A percentile compares a stretch with the other conserved stretches of the same genome.
Evolutionary conservation across 2,888 invertebrate species (phyloP).

Genomic region (Rotaria sp.): DNA sequence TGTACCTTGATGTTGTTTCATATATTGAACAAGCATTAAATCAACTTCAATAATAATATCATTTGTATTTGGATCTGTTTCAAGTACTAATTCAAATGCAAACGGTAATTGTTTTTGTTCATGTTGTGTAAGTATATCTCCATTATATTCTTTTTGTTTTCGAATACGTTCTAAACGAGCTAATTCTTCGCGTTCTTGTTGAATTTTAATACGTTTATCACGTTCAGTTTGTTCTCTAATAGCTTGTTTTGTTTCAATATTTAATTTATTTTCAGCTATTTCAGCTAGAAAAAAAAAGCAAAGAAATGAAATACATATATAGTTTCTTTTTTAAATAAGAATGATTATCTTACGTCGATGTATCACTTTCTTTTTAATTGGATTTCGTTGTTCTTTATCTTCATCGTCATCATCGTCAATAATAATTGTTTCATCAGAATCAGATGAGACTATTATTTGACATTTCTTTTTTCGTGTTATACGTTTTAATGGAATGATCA

Average conservation of each 20-base stretch:
- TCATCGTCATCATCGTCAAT: not conserved
- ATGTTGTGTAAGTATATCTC: not conserved
- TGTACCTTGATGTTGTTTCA: constrained; percentile 37
- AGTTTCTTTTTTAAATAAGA: not conserved
- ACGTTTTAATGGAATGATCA: not conserved
- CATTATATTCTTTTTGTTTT: constrained; percentile 1
- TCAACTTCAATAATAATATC: constrained; percentile 34
- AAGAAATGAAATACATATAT: not conserved
- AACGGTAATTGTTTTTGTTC: not conserved
- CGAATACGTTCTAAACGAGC: not conserved
- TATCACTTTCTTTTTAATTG: not conserved
- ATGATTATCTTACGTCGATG: not conserved
- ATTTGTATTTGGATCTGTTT: constrained; percentile 31
- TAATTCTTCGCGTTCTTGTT: constrained; percentile 2
- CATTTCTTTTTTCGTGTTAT: not conserved
- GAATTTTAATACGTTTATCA: constrained; percentile 34
- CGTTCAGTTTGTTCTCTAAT: constrained; percentile 32
- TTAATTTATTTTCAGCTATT: constrained; percentile 30
- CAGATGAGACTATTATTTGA: not conserved
- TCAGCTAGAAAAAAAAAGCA: not conserved
- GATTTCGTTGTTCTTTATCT: not conserved
- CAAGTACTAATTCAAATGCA: constrained; percentile 9
- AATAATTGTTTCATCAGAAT: not conserved
- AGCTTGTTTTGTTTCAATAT: constrained; percentile 25
- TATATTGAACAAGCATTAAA: constrained; percentile 25